Evolutionary conservation across 1,140 invertebrate genomes (phyloP).

Genomic region (Oreohelix idahoensis): DNA sequence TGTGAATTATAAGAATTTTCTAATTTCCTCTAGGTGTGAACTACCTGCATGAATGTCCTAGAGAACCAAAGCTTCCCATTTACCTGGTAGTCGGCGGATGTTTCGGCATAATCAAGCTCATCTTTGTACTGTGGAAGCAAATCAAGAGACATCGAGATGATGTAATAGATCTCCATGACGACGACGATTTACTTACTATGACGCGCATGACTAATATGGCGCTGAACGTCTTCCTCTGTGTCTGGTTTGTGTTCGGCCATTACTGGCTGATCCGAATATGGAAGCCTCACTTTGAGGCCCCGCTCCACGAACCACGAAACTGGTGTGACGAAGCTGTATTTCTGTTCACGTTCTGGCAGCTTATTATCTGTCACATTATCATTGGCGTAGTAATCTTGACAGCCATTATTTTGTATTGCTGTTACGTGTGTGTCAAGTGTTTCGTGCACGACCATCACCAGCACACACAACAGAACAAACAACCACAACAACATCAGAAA

Average conservation of each 20-base stretch:
- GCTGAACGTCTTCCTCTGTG: constrained; percentile 76
- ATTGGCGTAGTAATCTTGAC: constrained; percentile 41
- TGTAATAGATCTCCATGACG: constrained; percentile 50
- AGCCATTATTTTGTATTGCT: constrained; percentile 48
- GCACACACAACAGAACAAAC: neutral
- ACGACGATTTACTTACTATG: constrained; percentile 50
- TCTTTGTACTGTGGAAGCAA: constrained; percentile 52
- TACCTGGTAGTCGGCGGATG: constrained; percentile 66
- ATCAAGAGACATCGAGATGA: constrained; percentile 50
- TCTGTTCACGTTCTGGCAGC: constrained; percentile 76
- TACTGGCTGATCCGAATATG: constrained; percentile 72
- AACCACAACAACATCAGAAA: neutral
- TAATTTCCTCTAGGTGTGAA: constrained; percentile 69
- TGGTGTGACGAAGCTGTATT: constrained; percentile 69
- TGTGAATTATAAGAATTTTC: too few relatives aligned
- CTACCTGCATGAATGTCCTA: constrained; percentile 65
- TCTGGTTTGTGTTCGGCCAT: constrained; percentile 79
- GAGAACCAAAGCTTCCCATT: constrained; percentile 65
- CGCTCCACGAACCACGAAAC: constrained; percentile 75
- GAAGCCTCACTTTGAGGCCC: constrained; percentile 71
- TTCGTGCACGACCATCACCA: constrained; percentile 17
- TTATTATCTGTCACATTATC: constrained; percentile 72
- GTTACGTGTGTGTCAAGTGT: constrained; percentile 55
- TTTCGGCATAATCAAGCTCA: constrained; percentile 62
- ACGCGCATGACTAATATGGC: constrained; percentile 53